Percentiles rank a stretch among this genome's conserved stretches.
Conservation (phyloP, 2,797 vertebrate species). For the Nyctalus aviator region DNA sequence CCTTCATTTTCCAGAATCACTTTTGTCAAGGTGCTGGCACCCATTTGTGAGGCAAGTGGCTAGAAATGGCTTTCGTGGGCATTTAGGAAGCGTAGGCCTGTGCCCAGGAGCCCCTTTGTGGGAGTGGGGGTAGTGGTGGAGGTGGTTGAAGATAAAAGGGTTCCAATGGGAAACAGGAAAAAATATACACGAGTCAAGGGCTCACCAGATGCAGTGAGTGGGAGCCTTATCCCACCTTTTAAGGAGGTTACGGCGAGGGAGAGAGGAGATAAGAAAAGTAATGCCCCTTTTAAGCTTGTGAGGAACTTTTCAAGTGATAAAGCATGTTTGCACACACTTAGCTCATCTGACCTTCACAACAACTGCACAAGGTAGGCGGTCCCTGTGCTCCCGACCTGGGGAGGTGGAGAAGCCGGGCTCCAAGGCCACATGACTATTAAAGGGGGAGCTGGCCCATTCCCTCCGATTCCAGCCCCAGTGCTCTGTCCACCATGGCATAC, state of each 20-base stretch:
- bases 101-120: not conserved
- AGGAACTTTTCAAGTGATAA: not conserved
- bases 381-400: not conserved
- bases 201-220: not conserved
- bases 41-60: not conserved
- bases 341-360: not conserved
- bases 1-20: not conserved
- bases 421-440: not conserved
- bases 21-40: not conserved
- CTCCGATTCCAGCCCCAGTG: not conserved
- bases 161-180: not conserved
- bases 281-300: not conserved
- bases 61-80: not conserved
- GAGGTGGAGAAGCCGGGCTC: not conserved
- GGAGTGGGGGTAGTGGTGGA: not conserved
- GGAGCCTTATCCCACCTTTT: not conserved
- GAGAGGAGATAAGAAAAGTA: not conserved
- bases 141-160: not conserved
- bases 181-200: not conserved
- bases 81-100: not conserved
- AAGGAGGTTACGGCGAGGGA: not conserved
- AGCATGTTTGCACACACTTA: not conserved
- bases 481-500: not conserved
- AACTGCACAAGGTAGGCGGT: fast-evolving
- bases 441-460: not conserved